Conservation (phyloP, 2,888 invertebrate species). For the Pachymerium ferrugineum region DNA sequence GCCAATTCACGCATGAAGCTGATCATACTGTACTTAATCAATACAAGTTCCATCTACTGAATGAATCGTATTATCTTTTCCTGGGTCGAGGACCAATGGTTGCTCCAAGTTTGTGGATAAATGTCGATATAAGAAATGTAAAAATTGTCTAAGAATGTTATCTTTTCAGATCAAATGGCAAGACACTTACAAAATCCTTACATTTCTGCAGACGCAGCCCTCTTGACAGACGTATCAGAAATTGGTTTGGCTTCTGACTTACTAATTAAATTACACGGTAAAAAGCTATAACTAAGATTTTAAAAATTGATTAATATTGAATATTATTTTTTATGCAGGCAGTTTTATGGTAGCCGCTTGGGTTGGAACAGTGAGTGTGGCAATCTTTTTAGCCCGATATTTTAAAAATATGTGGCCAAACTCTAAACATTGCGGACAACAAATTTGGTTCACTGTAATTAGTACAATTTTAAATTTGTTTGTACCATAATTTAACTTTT, state of each 20-base stretch:
- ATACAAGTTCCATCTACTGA: conserved; percentile 61
- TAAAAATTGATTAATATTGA: background rate
- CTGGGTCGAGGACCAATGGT: conserved; percentile 60
- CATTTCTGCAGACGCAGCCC: background rate
- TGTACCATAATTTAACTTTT: background rate
- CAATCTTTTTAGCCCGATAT: conserved; percentile 79
- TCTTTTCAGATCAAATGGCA: background rate
- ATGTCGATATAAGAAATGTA: too few relatives aligned
- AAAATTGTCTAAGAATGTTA: background rate
- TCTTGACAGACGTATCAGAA: background rate
- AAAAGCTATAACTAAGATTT: background rate
- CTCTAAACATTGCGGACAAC: conserved; percentile 72
- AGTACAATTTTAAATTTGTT: background rate
- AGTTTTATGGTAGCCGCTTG: conserved; percentile 78
- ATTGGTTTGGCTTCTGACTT: conserved; percentile 3
- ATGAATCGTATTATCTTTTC: conserved; percentile 64
- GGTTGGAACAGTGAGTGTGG: conserved; percentile 79
- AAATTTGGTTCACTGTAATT: conserved; percentile 88
- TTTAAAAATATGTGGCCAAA: conserved; percentile 85
- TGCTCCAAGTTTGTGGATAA: too few relatives aligned
- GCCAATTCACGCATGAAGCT: conserved; percentile 64
- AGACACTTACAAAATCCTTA: background rate
- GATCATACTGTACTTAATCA: conserved; percentile 50
- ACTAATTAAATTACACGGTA: conserved; percentile 28
- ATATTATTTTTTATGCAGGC: conserved; percentile 20